Base-by-base conservation (phyloP, 2,797 vertebrate species). In the Xenentodon cancila region DNA sequence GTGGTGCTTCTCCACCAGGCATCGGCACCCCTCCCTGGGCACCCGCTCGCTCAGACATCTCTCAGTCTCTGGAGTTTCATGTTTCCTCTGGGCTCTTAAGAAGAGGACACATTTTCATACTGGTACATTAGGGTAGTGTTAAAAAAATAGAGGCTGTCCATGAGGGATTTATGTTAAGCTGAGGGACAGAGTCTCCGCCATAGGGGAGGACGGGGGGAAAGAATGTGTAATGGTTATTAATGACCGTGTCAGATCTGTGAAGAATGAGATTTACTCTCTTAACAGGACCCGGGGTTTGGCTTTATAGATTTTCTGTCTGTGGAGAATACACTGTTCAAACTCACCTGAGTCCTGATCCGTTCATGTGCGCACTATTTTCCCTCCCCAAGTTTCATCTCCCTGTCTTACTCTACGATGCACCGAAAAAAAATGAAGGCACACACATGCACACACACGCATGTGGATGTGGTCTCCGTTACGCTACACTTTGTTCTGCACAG, bases 241-340 rank as follows among this genome's bases (percentile, higher is more conserved):
- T 90, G 88, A 87, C 90, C 75, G 73, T 89, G 87, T 88, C 86
- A 82, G 77, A 86, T 81, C 71, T 89, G 86, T 86, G 84, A 90
- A 90, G 87, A 89, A 88, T 86, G 80, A 88, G 90, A 87, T 89
- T 91, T 89, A 87, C 83, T 88, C 83, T 87, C 76, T 76, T 88
- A 90, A 90, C 86, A 82, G 81, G 90, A 90, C 87, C 85, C 25
- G 49, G 44, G 85, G 85, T 84, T 88, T 75, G 61, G 71, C 79
- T 87, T 84, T 89, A 90, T 90, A 77, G 85, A 84, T 89, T 88
- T 83, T 86, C 75, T 83, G 85, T 89, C 87, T 84, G 71, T 80
- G 44, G 88, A 89, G 85, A 80, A 86, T 86, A 82, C 80, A 55
- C 59, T 75, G 66, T 59, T 81, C 53, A 8, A 75, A 78, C 80